Base-by-base conservation (phyloP, 2,797 vertebrate genomes). In the Gobio occitaniae region DNA sequence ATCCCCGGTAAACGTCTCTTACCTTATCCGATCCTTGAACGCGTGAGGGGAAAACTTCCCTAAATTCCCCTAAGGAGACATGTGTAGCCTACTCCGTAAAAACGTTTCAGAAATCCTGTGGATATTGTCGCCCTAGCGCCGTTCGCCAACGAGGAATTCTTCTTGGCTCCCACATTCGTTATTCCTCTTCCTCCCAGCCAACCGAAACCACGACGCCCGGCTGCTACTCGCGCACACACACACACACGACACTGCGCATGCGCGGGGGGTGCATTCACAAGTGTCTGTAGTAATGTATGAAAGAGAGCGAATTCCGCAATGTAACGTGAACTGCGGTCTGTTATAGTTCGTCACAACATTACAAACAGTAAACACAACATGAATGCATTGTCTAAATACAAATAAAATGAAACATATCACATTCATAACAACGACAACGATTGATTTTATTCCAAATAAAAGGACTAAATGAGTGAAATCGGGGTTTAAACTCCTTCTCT, bases 121-220 rank as follows among this genome's bases (percentile, higher is more conserved):
- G 84, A 84, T 86, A 85, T 86, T 78, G 92, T 80, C 90, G 83
- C 80, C 61, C 87, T 87, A 83, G 88, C 92, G 91, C 91, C 91
- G 90, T 81, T 91, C 66, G 32, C 77, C 78, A 71, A 91, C 92
- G 93, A 93, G 91, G 92, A 94, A 93, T 92, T 92, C 91, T 94
- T 80, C 82, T 76, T 82, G 59, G 83, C 87, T 86, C 80, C 56
- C 84, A 86, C 84, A 85, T 76, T 69, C 80, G 72, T 81, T 80
- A 86, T 80, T 87, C 82, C 86, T 84, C 86, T 85, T 85, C 83
- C 84, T 86, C 84, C 69, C 81, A 88, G 84, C 89, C 95, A 94
- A 95, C 94, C 93, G 94, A 96, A 95, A 96, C 94, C 90, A 84
- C 87, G 84, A 88, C 84, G 88, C 86, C 86, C 93, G 91, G 89